Percentiles rank a stretch among this genome's conserved stretches.
phyloP scores from a whole-genome alignment of 1,140 invertebrate genomes.

The Drosophila equinoxialis region DNA sequence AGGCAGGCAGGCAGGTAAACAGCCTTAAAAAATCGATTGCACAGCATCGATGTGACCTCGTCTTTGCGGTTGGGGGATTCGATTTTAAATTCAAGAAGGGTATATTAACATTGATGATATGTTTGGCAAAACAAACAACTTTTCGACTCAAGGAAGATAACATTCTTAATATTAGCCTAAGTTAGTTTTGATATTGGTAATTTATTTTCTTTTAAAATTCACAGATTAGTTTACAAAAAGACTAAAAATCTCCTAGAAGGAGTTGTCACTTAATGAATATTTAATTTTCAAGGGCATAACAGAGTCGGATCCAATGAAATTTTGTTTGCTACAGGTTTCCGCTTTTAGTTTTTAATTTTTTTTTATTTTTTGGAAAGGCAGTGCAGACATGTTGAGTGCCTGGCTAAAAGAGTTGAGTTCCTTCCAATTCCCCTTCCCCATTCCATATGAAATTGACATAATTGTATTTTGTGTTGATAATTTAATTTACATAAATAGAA shows the following conservation, averaged over 20 bases:
- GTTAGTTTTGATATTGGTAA: too few species aligned
- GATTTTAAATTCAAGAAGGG: background rate
- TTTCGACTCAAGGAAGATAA: too few species aligned
- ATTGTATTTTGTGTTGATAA: constrained; percentile 46
- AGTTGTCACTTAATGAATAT: too few species aligned
- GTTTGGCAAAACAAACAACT: background rate
- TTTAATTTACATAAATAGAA: constrained; percentile 28
- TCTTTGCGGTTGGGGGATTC: constrained; percentile 34
- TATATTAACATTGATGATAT: background rate
- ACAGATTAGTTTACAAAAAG: too few species aligned
- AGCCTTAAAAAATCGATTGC: constrained; percentile 64
- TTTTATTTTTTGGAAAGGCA: constrained; percentile 64
- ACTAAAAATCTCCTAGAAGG: too few species aligned
- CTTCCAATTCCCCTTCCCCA: constrained; percentile 1
- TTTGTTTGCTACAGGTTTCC: background rate
- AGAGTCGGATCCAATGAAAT: background rate
- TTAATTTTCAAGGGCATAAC: too few species aligned
- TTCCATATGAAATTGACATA: constrained; percentile 37
- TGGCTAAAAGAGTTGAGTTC: constrained; percentile 26
- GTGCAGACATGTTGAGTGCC: constrained; percentile 38
- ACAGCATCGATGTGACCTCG: constrained; percentile 66
- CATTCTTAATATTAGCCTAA: too few species aligned
- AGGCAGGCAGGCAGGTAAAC: constrained; percentile 49
- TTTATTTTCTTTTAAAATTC: too few species aligned
- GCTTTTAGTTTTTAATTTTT: background rate